Base-by-base conservation (phyloP, 2,888 invertebrate genomes). In the Brachynemurus nebulosus region DNA sequence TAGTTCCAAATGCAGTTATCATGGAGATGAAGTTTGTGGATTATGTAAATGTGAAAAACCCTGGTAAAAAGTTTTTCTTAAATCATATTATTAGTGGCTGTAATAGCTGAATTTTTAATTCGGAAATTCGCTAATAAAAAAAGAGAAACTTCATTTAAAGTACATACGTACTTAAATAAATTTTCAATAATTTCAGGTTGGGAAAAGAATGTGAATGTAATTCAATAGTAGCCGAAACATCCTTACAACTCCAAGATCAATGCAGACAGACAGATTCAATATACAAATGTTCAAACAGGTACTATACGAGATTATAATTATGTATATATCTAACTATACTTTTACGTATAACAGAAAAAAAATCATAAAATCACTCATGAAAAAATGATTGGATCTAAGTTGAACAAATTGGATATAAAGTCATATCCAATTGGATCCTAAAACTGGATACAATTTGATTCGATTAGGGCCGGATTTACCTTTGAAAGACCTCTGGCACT, bases 21-120 rank as follows among this genome's bases (percentile, higher is more conserved):
- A 71, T 61, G 76, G 72, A 40, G 70, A 70, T 55, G 68, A 70
- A 48, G 73, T 67, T 45, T 80, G 72, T 61, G 85, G 76, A n/a
- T 70, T 73, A 51, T 80, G 79, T 52, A 62, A 66, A 49, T 80
- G 79, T 52, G 68, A 76, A 50, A 60, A 65, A 43, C 76, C 74
- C 55, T 79, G 78, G 78, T 80, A 49, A 20, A 12, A 2, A 7
- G 9, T 42, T 14, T 41, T 41, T 41, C 30, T 30, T 6, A 5
- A 4, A 12, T 8, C 14, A 27, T 12, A 27, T 52, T 52, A 4
- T 65, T 64, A 42, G 55, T 52, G 2, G 64, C 64, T 25, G 54
- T 61, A 41, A 50, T 56, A 1, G 16, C 4, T 14, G n/a, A 3
- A 9, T 11, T n/a, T 36, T 4, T 12, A 14, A 14, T 36, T 36